Base-by-base conservation (phyloP, 2,888 invertebrate species). In the Cremastinae sp. region DNA sequence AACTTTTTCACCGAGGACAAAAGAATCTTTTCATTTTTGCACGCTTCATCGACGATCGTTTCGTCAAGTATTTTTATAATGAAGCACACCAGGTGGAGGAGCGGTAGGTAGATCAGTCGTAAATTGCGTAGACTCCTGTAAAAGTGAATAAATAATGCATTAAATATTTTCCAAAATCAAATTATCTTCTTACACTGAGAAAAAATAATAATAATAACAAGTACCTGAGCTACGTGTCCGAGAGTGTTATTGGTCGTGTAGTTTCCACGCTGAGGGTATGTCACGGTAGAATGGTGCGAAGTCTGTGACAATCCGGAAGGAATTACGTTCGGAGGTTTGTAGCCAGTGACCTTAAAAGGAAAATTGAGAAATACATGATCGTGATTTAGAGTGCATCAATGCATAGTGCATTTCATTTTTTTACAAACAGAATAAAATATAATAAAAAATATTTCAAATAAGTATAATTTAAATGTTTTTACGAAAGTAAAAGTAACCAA, bases 151-250 rank as follows among this genome's bases (percentile, higher is more conserved):
- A 41, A 56, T 55, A 37, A 41, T 14, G 12, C 22, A 43, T 12
- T 14, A 8, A 58, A n/a, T 51, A 28, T 65, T 41, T 2, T 51
- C 53, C 3, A 43, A 10, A 1, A 12, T 35, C 1, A 0, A 3
- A n/a, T 39, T 7, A 35, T 49, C 47, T 8, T 47, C 3, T 5
- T 16, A 4, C 2, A 1, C 1, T 20, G 22, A 14, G 14, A 68
- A 18, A 28, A 51, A 59, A 75, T 47, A 53, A 16, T 22, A 64
- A 12, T 64, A 16, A 64, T 12, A 35, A 18, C 2, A 47, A 69
- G 61, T 78, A 89, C 88, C 86, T 89, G 89, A 39, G 88, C 82
- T 77, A 87, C 82, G 64, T 89, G 89, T 65, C 85, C 84, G 47
- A 89, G 79, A 49, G 88, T 79, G 80, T 89, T 81, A 79, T 88